Evolutionary conservation across 2,113 vertebrate genomes (phyloP), one percentile per base, ranked within the genome.

Genomic region (Pachyramphus minor): DNA sequence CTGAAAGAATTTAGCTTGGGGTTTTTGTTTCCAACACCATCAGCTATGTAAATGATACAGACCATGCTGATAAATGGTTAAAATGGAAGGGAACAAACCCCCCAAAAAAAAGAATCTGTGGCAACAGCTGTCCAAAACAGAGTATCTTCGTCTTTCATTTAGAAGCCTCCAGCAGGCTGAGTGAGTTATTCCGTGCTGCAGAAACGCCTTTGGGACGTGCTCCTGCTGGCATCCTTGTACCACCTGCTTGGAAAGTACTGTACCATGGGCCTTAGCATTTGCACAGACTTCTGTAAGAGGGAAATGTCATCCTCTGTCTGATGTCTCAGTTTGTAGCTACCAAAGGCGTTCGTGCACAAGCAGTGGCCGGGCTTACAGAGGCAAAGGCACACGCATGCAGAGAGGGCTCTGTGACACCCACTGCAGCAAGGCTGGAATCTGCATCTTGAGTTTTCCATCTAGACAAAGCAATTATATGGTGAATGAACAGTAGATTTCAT

Each of bases 201-300:
- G 73, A 93, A 89, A 85, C 81, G 83, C 56, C 90, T 95, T 89
- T 89, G 84, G 88, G 84, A 95, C 60, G 59, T 81, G 67, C 52
- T 90, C 56, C 79, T 88, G 44, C 85, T 83, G 90, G 85, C 72
- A 80, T 90, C 8, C 60, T 63, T 77, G 90, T 84, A 81, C 72
- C 73, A 89, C 76, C 83, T 95, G 86, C 76, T 84, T 84, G 84
- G 68, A 63, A 92, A 93, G 37, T 50, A 12, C 52, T 58, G 64
- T 93, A 79, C 80, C 86, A 64, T 25, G 74, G 76, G 92, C 90
- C 78, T 73, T 84, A 88, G 80, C 71, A 95, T 92, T 97, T 97
- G 75, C 45, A 64, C 73, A 95, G 82, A 86, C 47, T 53, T 64
- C 83, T 95, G 92, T 85, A 71, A 86, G 92, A 82, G 74, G 79